A percentile compares a stretch with the other conserved stretches of the same genome.
Evolutionary conservation across 2,797 vertebrate genomes (phyloP).

Genomic region (Mormyrops boulengeri): DNA sequence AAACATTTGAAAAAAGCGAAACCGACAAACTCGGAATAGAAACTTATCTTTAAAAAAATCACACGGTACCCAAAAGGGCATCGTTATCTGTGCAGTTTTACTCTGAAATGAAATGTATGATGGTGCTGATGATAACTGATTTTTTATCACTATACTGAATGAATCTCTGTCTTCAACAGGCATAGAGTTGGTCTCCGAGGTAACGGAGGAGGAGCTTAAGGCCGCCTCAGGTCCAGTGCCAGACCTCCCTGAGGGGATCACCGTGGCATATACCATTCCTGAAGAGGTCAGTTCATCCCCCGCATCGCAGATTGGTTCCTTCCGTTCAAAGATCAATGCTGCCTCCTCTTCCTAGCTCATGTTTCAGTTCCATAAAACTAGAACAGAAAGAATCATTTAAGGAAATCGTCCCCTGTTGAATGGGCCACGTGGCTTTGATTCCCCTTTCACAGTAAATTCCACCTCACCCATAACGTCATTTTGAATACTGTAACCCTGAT

Average conservation of each 20-base stretch:
- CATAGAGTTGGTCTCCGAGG: conserved; percentile 89
- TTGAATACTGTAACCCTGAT: neutral
- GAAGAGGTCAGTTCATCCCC: conserved; percentile 60
- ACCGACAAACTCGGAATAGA: neutral
- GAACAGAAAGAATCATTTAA: neutral
- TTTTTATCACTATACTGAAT: neutral
- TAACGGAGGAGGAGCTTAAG: conserved; percentile 78
- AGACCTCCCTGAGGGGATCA: conserved; percentile 87
- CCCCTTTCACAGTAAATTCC: neutral
- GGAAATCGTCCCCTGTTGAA: neutral
- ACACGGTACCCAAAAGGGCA: neutral
- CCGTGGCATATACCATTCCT: conserved; percentile 90
- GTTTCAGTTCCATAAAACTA: neutral
- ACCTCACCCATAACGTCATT: neutral
- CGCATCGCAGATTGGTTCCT: neutral
- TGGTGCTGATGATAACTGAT: neutral
- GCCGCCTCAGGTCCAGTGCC: conserved; percentile 72
- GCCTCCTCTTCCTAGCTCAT: neutral
- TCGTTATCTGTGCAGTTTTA: neutral
- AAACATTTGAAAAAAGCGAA: neutral
- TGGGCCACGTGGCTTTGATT: neutral
- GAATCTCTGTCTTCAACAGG: conserved; percentile 53
- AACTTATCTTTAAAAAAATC: neutral
- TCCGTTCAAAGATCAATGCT: neutral
- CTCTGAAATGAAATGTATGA: neutral